Percentiles rank a stretch among this genome's conserved stretches.
phyloP scores from a whole-genome alignment of 2,888 invertebrate genomes.

The Drosophila infuscata region DNA sequence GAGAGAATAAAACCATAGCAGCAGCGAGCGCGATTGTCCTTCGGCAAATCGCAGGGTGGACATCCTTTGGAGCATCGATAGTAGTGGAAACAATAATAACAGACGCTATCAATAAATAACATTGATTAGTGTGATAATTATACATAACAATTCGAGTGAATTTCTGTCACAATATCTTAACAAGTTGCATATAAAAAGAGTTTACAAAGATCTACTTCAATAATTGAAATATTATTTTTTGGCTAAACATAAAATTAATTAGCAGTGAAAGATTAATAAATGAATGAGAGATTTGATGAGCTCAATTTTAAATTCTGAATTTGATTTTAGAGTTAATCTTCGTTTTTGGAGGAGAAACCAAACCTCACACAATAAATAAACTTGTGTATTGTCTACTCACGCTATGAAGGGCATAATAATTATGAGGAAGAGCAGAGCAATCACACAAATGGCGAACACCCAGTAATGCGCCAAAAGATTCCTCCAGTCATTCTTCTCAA shows the following conservation, averaged over 20 bases:
- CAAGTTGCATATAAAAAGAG: no score
- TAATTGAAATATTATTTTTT: no score
- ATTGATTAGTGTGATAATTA: not conserved
- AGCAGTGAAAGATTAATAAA: no score
- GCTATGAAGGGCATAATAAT: conserved; percentile 93
- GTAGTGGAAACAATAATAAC: conserved; percentile 91
- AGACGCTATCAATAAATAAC: conserved; percentile 51
- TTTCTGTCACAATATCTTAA: no score
- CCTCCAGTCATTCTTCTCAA: conserved; percentile 85
- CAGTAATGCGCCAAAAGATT: conserved; percentile 85
- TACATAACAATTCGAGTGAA: not conserved
- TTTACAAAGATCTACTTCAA: no score
- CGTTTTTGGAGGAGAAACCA: no score
- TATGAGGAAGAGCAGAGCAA: conserved; percentile 88
- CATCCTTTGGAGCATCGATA: conserved; percentile 91
- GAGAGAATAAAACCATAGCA: conserved; percentile 92
- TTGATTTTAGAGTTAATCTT: no score
- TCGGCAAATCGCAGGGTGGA: conserved; percentile 93
- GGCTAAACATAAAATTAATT: no score
- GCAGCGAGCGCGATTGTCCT: conserved; percentile 92
- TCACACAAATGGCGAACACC: conserved; percentile 84
- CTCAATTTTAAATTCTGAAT: no score
- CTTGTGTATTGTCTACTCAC: conserved; percentile 78
- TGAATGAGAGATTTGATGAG: no score
- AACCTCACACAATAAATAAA: no score